phyloP scores from a whole-genome alignment of 2,797 vertebrate species.

The Typhlichthys subterraneus region DNA sequence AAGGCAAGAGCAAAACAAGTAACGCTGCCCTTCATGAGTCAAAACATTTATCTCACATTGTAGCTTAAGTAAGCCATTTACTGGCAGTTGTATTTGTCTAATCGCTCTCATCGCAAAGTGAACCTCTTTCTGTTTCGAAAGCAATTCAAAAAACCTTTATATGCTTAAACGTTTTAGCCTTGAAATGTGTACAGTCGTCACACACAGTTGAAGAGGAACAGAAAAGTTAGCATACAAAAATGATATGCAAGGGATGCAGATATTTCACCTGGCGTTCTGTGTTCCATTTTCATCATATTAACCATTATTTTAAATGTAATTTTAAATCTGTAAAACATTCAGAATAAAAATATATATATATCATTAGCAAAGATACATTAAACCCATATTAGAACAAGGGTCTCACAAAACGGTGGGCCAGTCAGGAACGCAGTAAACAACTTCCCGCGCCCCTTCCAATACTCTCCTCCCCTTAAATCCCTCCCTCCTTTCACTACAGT shows the following conservation, averaged over 20 bases:
- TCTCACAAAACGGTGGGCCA: constrained; percentile 46
- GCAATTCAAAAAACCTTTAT: constrained; percentile 6
- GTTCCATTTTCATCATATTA: constrained; percentile 17
- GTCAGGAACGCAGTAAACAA: constrained; percentile 73
- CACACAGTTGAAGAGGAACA: background rate
- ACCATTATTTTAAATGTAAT: background rate
- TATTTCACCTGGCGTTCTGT: background rate
- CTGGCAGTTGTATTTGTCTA: constrained; percentile 38
- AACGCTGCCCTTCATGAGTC: constrained; percentile 36
- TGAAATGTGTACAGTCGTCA: no score
- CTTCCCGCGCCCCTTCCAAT: constrained; percentile 64
- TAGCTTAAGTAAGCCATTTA: constrained; percentile 36
- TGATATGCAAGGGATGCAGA: background rate
- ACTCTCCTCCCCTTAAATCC: constrained; percentile 49
- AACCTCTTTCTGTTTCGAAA: constrained; percentile 27
- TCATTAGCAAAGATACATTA: constrained; percentile 3
- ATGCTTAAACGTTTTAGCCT: constrained; percentile 4
- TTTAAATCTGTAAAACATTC: constrained; percentile 4
- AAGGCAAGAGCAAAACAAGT: constrained; percentile 11
- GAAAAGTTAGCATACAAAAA: background rate
- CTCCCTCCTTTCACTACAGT: constrained; percentile 61
- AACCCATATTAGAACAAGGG: constrained; percentile 43
- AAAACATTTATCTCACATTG: constrained; percentile 49
- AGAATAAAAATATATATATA: background rate
- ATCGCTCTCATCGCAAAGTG: constrained; percentile 25